Conservation (phyloP, 92 coral and sea anemone species). For the Phenganax stokvisi region DNA sequence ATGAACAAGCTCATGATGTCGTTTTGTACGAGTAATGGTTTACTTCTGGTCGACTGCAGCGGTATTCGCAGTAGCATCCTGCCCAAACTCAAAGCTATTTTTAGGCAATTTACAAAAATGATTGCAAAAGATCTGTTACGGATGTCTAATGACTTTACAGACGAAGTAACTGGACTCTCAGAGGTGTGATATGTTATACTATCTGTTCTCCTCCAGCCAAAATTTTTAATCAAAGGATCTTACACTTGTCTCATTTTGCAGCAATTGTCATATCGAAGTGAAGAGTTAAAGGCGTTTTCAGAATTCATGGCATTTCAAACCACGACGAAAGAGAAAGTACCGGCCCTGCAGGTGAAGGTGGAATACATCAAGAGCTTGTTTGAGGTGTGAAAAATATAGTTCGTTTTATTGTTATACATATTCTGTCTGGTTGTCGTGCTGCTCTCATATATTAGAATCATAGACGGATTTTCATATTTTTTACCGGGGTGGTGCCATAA, state of each 20-base stretch:
- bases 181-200: slow-evolving; percentile 47
- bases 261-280: slow-evolving; percentile 65
- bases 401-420: not conserved
- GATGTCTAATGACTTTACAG: slow-evolving; percentile 61
- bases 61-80: slow-evolving; percentile 54
- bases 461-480: no score
- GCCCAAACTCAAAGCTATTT: slow-evolving; percentile 62
- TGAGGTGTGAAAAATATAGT: slow-evolving; percentile 53
- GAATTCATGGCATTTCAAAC: slow-evolving; percentile 60
- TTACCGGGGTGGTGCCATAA: no score
- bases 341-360: slow-evolving; percentile 74
- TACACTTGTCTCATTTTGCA: slow-evolving; percentile 4
- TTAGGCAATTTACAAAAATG: slow-evolving; percentile 71
- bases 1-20: slow-evolving; percentile 60
- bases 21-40: slow-evolving; percentile 81
- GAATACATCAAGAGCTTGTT: slow-evolving; percentile 90
- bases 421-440: not conserved
- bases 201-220: no score
- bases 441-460: not conserved
- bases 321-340: slow-evolving; percentile 65
- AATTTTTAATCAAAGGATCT: not conserved
- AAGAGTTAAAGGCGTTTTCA: slow-evolving; percentile 76
- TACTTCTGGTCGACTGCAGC: slow-evolving; percentile 76
- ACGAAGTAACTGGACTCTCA: slow-evolving; percentile 54
- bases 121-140: slow-evolving; percentile 63